Evolutionary conservation across 1,140 invertebrate species (phyloP).

Genomic region (Epicauta chinensis): DNA sequence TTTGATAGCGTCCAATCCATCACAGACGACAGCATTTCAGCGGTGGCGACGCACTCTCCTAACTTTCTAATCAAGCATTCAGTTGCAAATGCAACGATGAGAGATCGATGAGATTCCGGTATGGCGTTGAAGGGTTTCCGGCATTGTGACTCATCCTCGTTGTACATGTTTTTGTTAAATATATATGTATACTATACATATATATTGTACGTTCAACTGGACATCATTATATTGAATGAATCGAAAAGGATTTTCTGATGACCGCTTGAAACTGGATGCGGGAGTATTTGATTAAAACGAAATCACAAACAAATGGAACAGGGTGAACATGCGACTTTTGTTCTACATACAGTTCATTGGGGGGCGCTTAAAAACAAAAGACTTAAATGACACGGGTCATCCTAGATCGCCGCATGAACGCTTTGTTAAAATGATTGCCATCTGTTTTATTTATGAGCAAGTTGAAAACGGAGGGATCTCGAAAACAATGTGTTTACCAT

Average conservation of each 20-base stretch:
- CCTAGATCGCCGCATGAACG: constrained; percentile 14
- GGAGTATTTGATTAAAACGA: constrained; percentile 7
- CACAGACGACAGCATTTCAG: constrained; percentile 25
- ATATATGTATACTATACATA: no score
- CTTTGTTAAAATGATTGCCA: constrained; percentile 20
- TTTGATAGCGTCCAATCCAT: constrained; percentile 25
- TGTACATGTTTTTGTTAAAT: constrained; percentile 8
- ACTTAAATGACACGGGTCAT: constrained; percentile 17
- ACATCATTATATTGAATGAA: constrained; percentile 9
- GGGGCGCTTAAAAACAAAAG: constrained; percentile 15
- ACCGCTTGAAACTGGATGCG: constrained; percentile 5
- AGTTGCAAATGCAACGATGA: constrained; percentile 25
- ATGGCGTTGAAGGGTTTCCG: constrained; percentile 26
- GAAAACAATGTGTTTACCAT: constrained; percentile 16
- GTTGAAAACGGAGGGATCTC: constrained; percentile 7
- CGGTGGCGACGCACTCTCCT: constrained; percentile 4
- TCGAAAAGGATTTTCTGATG: constrained; percentile 8
- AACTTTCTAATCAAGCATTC: constrained; percentile 27
- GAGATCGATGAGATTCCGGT: constrained; percentile 28
- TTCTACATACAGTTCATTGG: constrained; percentile 11
- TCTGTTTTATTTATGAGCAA: constrained; percentile 15
- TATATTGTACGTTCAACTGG: constrained; percentile 11
- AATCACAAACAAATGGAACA: constrained; percentile 11
- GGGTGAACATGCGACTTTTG: constrained; percentile 14
- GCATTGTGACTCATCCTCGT: constrained; percentile 17